Evolutionary conservation across 2,888 invertebrate species (phyloP), one percentile per base, ranked within the genome.

Genomic region (Hypselothyrea guttata): DNA sequence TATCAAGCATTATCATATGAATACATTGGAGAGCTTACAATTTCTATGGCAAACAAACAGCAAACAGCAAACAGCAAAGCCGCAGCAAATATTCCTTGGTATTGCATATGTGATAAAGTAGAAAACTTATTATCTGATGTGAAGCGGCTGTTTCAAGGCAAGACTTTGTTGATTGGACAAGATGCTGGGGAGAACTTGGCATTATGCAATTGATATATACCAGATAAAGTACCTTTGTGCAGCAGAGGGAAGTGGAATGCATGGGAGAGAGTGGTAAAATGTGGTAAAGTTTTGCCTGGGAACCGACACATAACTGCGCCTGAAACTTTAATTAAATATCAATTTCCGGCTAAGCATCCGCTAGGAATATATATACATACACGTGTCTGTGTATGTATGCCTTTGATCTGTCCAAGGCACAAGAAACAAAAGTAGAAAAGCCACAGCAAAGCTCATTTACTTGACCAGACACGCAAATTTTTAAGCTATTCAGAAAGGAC

Each of bases 311-410:
- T 22, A 57, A 44, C 57, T 27, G 35, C 31, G 68, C 47, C 58
- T 42, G 65, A 64, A 74, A 82, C 68, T 82, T 76, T 78, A 78
- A 78, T 78, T 78, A 78, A 78, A 78, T 78, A 78, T 73, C 83
- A 82, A 78, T 78, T 82, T 78, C 77, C 77, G 71, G 48, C 59
- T 51, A 35, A 61, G 59, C 59, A 59, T 75, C 60, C 60, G 65
- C 49, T 53, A 57, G 18, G 27, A 35, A 42, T 37, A 30, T 8
- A 13, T 34, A 13, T 18, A 9, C 9, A 27, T 9, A 12, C 38
- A 5, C 8, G 4, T 31, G 35, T 15, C 8, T 13, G 18, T 48
- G 22, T 34, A 13, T 44, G 27, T 44, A 11, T 30, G 48, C 67
- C 79, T 75, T 78, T 77, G 78, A 77, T 77, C 82, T 71, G 48